Base-by-base conservation (phyloP, 2,888 invertebrate species). In the Mayetiola destructor region DNA sequence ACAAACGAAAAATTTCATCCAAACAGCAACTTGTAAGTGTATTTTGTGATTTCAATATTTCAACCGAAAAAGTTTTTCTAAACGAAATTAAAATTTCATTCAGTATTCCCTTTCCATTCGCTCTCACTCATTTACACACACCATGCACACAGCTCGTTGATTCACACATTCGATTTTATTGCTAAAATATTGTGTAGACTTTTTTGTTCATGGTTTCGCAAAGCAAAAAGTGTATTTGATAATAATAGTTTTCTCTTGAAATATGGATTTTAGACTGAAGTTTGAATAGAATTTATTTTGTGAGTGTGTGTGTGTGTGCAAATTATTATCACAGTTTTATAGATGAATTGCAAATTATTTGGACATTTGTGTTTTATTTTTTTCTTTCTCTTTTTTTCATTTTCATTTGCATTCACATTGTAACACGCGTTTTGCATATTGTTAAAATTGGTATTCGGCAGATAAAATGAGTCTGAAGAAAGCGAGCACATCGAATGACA, bases 401-500 rank as follows among this genome's bases (percentile, higher is more conserved):
- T 32, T 10, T 10, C 10, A 9, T 10, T 21, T 23, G 23, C 42
- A 6, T 3, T 10, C n/a, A n/a, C n/a, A n/a, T n/a, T 14, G n/a
- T 37, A 37, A 35, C 4, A 35, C 20, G 1, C 3, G 14, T 20
- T 20, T 32, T n/a, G n/a, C n/a, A n/a, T n/a, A n/a, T n/a, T n/a
- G n/a, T n/a, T n/a, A n/a, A n/a, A n/a, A n/a, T n/a, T n/a, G n/a
- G n/a, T n/a, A n/a, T n/a, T n/a, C n/a, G n/a, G 2, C 23, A 55
- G 36, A 55, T 35, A 55, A 55, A 55, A 55, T 53, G 53, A 53
- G 30, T 30, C 30, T 30, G 30, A 53, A 53, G 30, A 53, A 53
- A 53, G 18, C 53, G 53, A 27, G 27, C 36, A 16, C 40, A 39
- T 39, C 20, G 40, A 56, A 40, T 40, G 56, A 56, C 27, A 56